A percentile compares a stretch with the other conserved stretches of the same genome.
Conservation (phyloP, 2,797 vertebrate species). For the Acipenser oxyrinchus region DNA sequence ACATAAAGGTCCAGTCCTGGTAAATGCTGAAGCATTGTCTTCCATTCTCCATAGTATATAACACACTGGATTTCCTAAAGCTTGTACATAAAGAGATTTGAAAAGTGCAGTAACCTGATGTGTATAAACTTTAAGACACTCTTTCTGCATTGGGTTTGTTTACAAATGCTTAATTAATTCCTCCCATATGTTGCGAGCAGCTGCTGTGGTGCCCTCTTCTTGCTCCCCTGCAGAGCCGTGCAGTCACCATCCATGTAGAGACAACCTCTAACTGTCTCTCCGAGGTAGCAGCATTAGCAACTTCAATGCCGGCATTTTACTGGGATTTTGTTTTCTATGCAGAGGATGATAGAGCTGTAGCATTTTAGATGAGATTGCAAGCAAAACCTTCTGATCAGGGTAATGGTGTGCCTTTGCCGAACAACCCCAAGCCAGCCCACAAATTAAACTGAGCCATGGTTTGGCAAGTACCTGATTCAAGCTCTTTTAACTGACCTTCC, state of each 20-base stretch:
- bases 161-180: slow-evolving; percentile 89
- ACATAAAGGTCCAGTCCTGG: no score
- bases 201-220: slow-evolving; percentile 72
- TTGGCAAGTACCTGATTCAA: slow-evolving; percentile 66
- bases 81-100: no score
- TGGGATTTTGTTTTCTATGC: slow-evolving; percentile 39
- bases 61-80: no score
- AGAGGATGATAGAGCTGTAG: slow-evolving; percentile 46
- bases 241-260: slow-evolving; percentile 79
- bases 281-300: slow-evolving; percentile 63
- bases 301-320: slow-evolving; percentile 58
- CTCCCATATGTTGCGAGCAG: slow-evolving; percentile 92
- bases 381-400: slow-evolving; percentile 45
- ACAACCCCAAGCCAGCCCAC: slow-evolving; percentile 48
- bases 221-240: slow-evolving; percentile 52
- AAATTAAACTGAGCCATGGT: slow-evolving; percentile 59
- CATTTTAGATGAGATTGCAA: slow-evolving; percentile 58
- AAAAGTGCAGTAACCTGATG: no score
- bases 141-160: slow-evolving; percentile 61
- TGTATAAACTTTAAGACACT: slow-evolving; percentile 3
- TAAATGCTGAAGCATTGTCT: no score
- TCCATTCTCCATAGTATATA: no score
- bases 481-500: slow-evolving; percentile 73
- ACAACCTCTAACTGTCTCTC: slow-evolving; percentile 80
- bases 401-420: slow-evolving; percentile 53